Percentiles rank a stretch among this genome's conserved stretches.
phyloP scores from a whole-genome alignment of 2,113 vertebrate genomes.

The Panthera uncia region DNA sequence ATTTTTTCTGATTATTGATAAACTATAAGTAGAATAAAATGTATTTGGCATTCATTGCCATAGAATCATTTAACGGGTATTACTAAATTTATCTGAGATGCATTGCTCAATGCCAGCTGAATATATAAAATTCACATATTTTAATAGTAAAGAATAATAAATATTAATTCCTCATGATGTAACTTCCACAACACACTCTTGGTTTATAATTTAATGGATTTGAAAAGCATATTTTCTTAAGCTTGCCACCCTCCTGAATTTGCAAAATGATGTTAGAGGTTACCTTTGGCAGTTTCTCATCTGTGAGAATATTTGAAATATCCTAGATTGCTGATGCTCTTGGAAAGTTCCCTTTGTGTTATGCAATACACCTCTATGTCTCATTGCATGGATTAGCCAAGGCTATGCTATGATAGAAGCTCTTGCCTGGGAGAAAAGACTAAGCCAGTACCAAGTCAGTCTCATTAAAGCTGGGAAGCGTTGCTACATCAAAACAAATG shows the following conservation, averaged over 20 bases:
- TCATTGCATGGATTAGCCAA: neutral
- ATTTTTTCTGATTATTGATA: slow-evolving; percentile 6
- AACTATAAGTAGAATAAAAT: neutral
- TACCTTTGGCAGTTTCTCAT: neutral
- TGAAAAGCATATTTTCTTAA: neutral
- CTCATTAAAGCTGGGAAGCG: neutral
- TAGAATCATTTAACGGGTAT: neutral
- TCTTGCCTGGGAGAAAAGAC: neutral
- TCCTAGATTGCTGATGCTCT: neutral
- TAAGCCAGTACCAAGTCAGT: neutral
- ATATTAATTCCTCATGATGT: neutral
- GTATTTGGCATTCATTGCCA: neutral
- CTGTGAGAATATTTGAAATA: neutral
- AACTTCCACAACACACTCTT: neutral
- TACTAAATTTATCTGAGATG: neutral
- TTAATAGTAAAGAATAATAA: neutral
- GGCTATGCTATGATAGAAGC: neutral
- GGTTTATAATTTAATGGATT: neutral
- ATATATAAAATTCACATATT: neutral
- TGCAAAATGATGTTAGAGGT: neutral
- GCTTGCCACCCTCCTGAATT: neutral
- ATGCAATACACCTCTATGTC: neutral
- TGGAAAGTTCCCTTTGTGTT: neutral
- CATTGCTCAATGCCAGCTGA: neutral
- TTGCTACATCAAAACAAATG: neutral